Evolutionary conservation across 1,140 invertebrate species (phyloP), one percentile per base, ranked within the genome.

Genomic region (Panonychus citri): DNA sequence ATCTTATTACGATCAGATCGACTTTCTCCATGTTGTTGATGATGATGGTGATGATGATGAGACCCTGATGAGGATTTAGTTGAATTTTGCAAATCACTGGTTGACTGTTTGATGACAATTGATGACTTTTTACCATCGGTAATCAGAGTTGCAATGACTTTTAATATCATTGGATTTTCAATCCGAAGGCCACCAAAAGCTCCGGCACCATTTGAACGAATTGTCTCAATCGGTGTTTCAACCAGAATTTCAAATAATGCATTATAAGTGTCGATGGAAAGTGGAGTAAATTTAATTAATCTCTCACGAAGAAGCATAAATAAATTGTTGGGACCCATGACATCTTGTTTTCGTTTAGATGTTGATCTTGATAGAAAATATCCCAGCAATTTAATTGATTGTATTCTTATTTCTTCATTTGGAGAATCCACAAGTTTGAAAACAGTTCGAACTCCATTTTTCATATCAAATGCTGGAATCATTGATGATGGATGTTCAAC

Each of bases 401-500:
- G 89, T 42, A 98, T 76, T 62, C 93, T 75, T 63, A 98, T 93
- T 42, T 90, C 72, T 73, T 97, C 93, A 73, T 85, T 94, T 61
- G 89, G 82, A 3, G 91, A 90, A 17, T 85, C 83, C 39, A 99
- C 69, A 37, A 99, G 72, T 71, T 98, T 98, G 73, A 97, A 98
- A 57, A 98, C 86, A 40, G 87, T 89, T 65, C 88, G 75, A 17
- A 97, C 82, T 55, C 93, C 94, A 64, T 89, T 82, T 75, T 97
- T 97, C 39, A 81, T 80, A 73, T 99, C 94, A 71, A 98, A 98
- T 49, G 90, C 87, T 51, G 93, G 93, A 58, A 98, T 90, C 85
- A 98, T 91, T 2, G 89, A 91, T 50, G 90, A 85, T 1, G 94
- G 93, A 70, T 97, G 89, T 68, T 98, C 91, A 5, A 87, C 87